phyloP scores from a whole-genome alignment of 2,797 vertebrate genomes.

The Xiphorhynchus erythropygius region DNA sequence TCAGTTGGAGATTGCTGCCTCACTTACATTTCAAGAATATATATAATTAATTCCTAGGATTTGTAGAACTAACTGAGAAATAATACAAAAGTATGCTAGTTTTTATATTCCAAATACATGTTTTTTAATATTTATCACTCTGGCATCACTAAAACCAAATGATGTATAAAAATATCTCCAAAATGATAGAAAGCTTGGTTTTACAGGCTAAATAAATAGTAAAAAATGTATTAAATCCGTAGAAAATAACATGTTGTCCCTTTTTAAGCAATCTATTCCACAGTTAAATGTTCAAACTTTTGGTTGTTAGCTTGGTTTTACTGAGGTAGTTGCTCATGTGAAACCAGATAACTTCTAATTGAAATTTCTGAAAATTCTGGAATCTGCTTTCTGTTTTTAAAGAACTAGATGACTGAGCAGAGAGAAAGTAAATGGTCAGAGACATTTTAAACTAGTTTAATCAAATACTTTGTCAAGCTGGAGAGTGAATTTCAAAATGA shows the following conservation, averaged over 20 bases:
- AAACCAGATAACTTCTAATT: background rate
- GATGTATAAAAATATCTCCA: background rate
- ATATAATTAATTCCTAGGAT: background rate
- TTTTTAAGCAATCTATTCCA: background rate
- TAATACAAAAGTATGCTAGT: background rate
- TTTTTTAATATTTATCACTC: background rate
- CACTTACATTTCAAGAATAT: background rate
- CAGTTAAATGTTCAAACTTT: background rate
- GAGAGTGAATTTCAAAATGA: background rate
- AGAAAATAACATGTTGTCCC: background rate
- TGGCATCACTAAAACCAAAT: background rate
- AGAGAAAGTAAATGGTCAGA: background rate
- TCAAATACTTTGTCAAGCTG: background rate
- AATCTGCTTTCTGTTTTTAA: background rate
- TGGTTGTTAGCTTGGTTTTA: background rate
- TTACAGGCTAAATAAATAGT: background rate
- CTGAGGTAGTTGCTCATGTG: background rate
- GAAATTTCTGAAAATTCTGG: background rate
- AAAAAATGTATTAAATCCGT: background rate
- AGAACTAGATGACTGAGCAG: background rate
- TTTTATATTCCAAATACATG: background rate
- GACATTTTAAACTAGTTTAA: background rate
- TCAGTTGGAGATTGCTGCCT: background rate
- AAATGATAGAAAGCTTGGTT: background rate
- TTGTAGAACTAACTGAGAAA: background rate